Percentiles rank a stretch among this genome's conserved stretches.
Conservation (phyloP, 1,140 invertebrate genomes). For the Bradysia coprophila region DNA sequence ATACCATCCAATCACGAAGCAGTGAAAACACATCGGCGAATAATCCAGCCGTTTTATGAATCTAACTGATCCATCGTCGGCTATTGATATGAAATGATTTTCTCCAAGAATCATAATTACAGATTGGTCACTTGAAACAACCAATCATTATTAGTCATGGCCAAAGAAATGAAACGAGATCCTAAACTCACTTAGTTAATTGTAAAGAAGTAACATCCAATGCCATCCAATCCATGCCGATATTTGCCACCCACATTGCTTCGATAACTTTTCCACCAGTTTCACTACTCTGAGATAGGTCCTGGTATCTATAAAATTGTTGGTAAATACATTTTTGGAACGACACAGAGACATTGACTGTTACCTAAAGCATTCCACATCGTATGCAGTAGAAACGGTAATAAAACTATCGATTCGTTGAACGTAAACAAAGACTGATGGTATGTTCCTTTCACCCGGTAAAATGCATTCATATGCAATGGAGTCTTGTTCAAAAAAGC, state of each 20-base stretch:
- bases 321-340: not conserved
- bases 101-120: conserved; percentile 19
- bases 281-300: conserved; percentile 14
- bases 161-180: too few species aligned
- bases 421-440: conserved; percentile 49
- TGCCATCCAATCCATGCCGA: conserved; percentile 17
- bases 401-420: conserved; percentile 51
- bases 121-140: conserved; percentile 1
- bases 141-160: too few species aligned
- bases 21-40: conserved; percentile 18
- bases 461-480: conserved; percentile 19
- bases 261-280: too few species aligned
- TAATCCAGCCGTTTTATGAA: conserved; percentile 22
- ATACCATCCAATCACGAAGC: conserved; percentile 20
- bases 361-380: conserved; percentile 50
- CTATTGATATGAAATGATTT: conserved; percentile 15
- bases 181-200: conserved; percentile 6
- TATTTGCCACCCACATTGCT: conserved; percentile 16
- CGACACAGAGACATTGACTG: not conserved
- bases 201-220: conserved; percentile 1
- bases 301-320: conserved; percentile 18
- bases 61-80: conserved; percentile 17
- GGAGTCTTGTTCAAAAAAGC: conserved; percentile 51
- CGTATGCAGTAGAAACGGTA: conserved; percentile 41
- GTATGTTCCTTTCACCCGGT: conserved; percentile 40